Evolutionary conservation across 1,140 invertebrate species (phyloP).

Genomic region (Anoplolepis gracilipes): DNA sequence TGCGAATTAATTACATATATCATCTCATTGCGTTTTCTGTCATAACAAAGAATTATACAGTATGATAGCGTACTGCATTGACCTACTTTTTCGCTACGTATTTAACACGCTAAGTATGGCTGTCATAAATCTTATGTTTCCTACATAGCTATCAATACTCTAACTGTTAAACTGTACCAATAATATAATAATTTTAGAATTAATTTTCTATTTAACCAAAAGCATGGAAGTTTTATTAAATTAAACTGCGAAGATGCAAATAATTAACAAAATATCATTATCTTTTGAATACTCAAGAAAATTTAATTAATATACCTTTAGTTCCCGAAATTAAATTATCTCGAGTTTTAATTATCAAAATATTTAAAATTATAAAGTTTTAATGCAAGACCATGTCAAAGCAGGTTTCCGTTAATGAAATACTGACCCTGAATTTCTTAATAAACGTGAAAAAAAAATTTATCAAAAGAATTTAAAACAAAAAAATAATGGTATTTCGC

Average conservation of each 20-base stretch:
- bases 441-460: too few relatives aligned
- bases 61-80: slow-evolving; percentile 25
- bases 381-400: not conserved
- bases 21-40: slow-evolving; percentile 19
- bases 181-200: not conserved
- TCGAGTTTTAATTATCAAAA: not conserved
- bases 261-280: not conserved
- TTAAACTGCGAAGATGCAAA: not conserved
- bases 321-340: too few relatives aligned
- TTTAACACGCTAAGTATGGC: slow-evolving; percentile 30
- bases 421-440: not conserved
- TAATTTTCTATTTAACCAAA: slow-evolving; percentile 7
- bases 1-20: slow-evolving; percentile 14
- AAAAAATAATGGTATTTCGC: not conserved
- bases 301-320: slow-evolving; percentile 14
- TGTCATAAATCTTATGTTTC: not conserved
- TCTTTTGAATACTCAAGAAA: not conserved
- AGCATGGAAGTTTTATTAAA: not conserved
- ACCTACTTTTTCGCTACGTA: slow-evolving; percentile 26
- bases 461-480: too few relatives aligned
- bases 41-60: slow-evolving; percentile 36
- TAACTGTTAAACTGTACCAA: not conserved
- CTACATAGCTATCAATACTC: not conserved
- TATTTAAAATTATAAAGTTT: slow-evolving; percentile 32
- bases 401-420: slow-evolving; percentile 1